These are phyloP conservation scores for Leucoma salicis DNA, from an alignment of 2,888 invertebrate genomes.

Conservation along the genomic window DNA sequence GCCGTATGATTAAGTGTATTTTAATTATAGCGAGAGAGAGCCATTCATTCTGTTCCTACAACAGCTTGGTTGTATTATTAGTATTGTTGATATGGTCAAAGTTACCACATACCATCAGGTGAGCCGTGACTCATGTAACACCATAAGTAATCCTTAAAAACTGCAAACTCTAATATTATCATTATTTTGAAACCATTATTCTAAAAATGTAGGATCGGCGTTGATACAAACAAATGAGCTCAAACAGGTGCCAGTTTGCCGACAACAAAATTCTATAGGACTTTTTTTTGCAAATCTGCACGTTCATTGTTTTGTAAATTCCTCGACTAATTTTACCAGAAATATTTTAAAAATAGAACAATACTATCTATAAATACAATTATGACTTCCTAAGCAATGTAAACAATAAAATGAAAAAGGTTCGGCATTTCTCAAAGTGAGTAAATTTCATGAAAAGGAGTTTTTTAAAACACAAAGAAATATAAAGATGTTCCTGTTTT, in stretches of 20 bases:
- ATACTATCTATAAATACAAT: slow-evolving; percentile 43
- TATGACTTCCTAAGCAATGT: slow-evolving; percentile 42
- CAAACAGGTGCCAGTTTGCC: slow-evolving; percentile 7
- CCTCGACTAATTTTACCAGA: slow-evolving; percentile 46
- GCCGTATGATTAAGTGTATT: no score
- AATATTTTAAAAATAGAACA: slow-evolving; percentile 39
- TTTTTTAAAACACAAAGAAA: slow-evolving; percentile 25
- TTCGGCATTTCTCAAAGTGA: slow-evolving; percentile 36
- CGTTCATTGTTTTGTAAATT: slow-evolving; percentile 38
- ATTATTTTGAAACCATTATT: no score
- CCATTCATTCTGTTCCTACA: no score
- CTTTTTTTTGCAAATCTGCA: slow-evolving; percentile 44
- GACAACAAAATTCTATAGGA: slow-evolving; percentile 25
- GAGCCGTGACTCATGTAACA: no score
- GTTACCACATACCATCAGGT: no score
- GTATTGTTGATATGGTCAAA: no score
- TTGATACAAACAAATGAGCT: no score
- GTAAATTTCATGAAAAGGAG: slow-evolving; percentile 12
- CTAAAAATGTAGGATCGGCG: no score
- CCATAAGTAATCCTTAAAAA: no score
- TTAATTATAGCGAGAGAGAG: no score
- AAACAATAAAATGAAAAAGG: slow-evolving; percentile 37
- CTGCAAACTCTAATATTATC: no score
- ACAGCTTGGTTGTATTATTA: no score
- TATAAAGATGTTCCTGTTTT: slow-evolving; percentile 25